These are phyloP conservation scores for Eriocheir sinensis DNA, from an alignment of 1,140 invertebrate genomes.

Conservation along the genomic window DNA sequence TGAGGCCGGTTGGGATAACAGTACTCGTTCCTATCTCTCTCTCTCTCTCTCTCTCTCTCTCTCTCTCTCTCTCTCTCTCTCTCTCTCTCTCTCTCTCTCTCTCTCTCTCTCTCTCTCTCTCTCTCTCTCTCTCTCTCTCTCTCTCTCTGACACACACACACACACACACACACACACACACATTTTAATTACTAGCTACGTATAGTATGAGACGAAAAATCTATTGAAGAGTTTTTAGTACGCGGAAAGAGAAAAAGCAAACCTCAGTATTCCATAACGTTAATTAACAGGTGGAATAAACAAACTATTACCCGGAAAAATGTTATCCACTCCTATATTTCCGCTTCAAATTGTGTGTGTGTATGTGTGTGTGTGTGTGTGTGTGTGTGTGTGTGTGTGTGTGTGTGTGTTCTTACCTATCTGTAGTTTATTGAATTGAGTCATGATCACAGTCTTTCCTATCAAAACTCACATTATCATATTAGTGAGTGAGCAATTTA, in stretches of 20 bases:
- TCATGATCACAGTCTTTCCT: too few species aligned
- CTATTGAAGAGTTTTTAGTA: too few species aligned
- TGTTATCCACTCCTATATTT: neutral
- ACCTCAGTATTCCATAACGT: too few species aligned
- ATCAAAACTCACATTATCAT: too few species aligned
- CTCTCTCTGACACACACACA: too few species aligned
- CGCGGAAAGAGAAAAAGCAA: too few species aligned
- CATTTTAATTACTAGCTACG: neutral
- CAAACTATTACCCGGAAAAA: too few species aligned
- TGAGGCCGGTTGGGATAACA: neutral
- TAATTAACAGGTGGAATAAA: too few species aligned
- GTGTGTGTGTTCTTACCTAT: neutral
- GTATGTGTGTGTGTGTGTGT: slow-evolving; percentile 6
- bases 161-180: neutral
- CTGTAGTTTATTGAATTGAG: too few species aligned
- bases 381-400: neutral
- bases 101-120: slow-evolving; percentile 4
- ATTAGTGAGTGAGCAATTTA: too few species aligned
- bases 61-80: neutral
- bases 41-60: neutral
- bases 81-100: neutral
- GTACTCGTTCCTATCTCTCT: neutral
- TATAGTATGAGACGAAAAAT: too few species aligned
- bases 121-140: too few species aligned
- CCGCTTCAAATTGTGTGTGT: neutral